Evolutionary conservation across 2,888 invertebrate genomes (phyloP).

Genomic region (Archaeoteleia sp.): DNA sequence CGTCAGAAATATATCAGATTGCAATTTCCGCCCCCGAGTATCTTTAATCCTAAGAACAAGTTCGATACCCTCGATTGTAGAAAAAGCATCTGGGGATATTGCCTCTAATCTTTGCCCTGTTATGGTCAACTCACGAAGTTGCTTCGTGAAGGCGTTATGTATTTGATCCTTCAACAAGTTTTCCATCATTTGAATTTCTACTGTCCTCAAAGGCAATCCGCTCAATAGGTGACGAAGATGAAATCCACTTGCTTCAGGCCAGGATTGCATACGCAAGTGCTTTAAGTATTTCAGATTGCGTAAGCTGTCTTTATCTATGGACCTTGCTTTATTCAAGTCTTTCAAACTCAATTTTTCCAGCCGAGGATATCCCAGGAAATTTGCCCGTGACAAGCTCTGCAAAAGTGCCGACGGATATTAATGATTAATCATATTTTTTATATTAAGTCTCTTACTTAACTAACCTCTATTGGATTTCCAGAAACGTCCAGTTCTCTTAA

Average conservation of each 20-base stretch:
- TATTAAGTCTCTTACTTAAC: constrained; percentile 5
- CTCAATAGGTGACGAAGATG: constrained; percentile 84
- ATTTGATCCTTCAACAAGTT: constrained; percentile 84
- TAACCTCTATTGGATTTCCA: constrained; percentile 84
- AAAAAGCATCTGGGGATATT: constrained; percentile 87
- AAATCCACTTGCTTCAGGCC: constrained; percentile 84
- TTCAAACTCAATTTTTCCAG: constrained; percentile 85
- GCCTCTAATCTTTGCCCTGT: constrained; percentile 84
- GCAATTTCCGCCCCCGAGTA: constrained; percentile 87
- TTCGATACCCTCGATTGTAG: constrained; percentile 84
- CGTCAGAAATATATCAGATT: constrained; percentile 85
- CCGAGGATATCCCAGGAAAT: constrained; percentile 82
- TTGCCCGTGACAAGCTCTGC: constrained; percentile 82
- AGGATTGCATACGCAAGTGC: constrained; percentile 83
- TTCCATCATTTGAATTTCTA: constrained; percentile 87
- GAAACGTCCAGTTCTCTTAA: constrained; percentile 87
- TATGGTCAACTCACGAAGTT: constrained; percentile 87
- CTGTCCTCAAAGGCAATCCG: constrained; percentile 83
- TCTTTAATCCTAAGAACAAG: constrained; percentile 85
- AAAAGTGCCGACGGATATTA: constrained; percentile 32
- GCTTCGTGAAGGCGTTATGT: constrained; percentile 85
- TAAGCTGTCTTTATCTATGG: constrained; percentile 83
- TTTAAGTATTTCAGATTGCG: constrained; percentile 83
- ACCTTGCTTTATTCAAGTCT: constrained; percentile 83
- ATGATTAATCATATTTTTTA: no score